Base-by-base conservation (phyloP, 2,888 invertebrate species). In the Idaea dimidiata region DNA sequence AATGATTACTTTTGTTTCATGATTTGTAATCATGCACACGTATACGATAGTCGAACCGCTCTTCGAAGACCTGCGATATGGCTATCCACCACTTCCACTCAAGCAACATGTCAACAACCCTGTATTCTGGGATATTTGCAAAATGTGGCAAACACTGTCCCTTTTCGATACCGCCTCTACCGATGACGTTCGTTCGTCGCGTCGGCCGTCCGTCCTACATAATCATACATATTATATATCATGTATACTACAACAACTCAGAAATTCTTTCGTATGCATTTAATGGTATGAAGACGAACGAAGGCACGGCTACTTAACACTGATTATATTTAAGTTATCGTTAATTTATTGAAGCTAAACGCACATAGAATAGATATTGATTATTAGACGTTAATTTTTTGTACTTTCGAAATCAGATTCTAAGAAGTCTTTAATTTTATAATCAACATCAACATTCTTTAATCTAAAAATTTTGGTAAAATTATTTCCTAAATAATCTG, bases 341-440 rank as follows among this genome's bases (percentile, higher is more conserved):
- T 70, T 68, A 66, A 80, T 81, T 79, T 78, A 86, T 78, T 82
- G 86, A 91, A 92, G 91, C 91, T 89, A 89, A 90, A 91, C 87
- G 88, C 85, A 88, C 86, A 86, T 89, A 90, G 82, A 90, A 84
- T 88, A 89, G 79, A 73, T 78, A 87, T 85, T 86, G 87, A 85
- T 89, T 86, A 81, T 84, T 81, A 88, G 85, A 90, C 88, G 86
- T 89, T 81, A 83, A 83, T 84, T 87, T 43, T 91, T 92, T 92
- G 91, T 92, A 92, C 91, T 92, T 88, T 92, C 88, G 85, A 89
- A 89, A 89, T 90, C 90, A 90, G 91, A 91, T 91, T 90, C 89
- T 90, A 89, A 88, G 90, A 90, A 90, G 90, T 91, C 90, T 91
- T 91, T 89, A 83, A 79, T 84, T 87, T 84, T 76, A 89, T 87